Evolutionary conservation across 2,113 vertebrate genomes (phyloP).

Genomic region (Theristicus caerulescens): DNA sequence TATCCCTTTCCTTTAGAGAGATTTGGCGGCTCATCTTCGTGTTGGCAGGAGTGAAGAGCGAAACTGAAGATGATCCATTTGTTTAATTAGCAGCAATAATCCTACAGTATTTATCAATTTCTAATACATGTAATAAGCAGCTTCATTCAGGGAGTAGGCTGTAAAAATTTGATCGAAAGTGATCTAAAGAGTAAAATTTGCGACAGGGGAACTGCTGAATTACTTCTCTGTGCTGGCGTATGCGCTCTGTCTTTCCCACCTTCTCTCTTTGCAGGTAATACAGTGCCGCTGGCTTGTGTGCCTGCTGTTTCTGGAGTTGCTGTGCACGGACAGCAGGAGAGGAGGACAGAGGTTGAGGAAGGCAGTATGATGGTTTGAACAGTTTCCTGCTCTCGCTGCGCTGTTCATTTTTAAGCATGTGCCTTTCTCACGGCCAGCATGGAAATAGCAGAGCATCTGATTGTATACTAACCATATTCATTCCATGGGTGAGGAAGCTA

Average conservation of each 20-base stretch:
- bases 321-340: neutral
- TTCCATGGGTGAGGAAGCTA: neutral
- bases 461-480: fast-evolving
- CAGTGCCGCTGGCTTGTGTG: fast-evolving
- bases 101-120: neutral
- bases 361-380: neutral
- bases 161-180: neutral
- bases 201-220: neutral
- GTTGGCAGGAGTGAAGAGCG: neutral
- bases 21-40: neutral
- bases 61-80: neutral
- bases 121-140: neutral
- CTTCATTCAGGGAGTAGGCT: neutral
- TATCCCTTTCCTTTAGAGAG: neutral
- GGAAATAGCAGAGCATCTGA: neutral
- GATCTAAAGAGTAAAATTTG: neutral
- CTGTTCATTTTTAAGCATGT: neutral
- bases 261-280: neutral
- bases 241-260: neutral
- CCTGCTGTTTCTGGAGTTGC: neutral
- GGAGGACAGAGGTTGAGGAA: neutral
- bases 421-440: neutral
- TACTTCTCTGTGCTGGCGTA: neutral
- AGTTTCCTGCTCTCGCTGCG: neutral
- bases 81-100: neutral